Conservation (phyloP, 2,797 vertebrate species). For the Chelidonichthys spinosus region DNA sequence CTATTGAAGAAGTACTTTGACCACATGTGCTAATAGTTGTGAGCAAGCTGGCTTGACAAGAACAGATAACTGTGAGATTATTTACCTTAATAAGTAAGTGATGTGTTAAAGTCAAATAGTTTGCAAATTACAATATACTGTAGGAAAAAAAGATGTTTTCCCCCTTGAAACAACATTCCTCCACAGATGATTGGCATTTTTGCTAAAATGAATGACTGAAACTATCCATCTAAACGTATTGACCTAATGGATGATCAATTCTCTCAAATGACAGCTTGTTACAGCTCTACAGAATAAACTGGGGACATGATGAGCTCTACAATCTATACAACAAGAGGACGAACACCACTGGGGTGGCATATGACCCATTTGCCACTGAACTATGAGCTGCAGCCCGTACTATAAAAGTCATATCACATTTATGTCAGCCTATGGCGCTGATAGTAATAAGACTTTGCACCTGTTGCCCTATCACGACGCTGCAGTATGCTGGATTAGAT, state of each 20-base stretch:
- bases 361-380: neutral
- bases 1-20: slow-evolving; percentile 49
- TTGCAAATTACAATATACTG: neutral
- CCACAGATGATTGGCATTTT: neutral
- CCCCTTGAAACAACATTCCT: neutral
- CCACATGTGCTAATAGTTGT: neutral
- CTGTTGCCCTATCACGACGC: neutral
- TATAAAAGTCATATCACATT: neutral
- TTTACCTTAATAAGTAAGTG: slow-evolving; percentile 27
- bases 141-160: neutral
- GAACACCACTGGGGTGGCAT: neutral
- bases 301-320: neutral
- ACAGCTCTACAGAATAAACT: neutral
- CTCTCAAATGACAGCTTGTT: neutral
- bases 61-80: slow-evolving; percentile 5
- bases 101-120: slow-evolving; percentile 6
- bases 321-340: neutral
- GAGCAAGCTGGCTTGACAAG: neutral
- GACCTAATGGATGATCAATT: neutral
- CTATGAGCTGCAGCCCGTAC: slow-evolving; percentile 25
- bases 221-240: neutral
- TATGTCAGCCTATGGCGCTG: neutral
- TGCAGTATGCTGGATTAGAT: neutral
- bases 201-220: neutral
- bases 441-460: slow-evolving; percentile 7